Evolutionary conservation across 2,113 vertebrate genomes (phyloP).

Genomic region (Cyrtonyx montezumae): DNA sequence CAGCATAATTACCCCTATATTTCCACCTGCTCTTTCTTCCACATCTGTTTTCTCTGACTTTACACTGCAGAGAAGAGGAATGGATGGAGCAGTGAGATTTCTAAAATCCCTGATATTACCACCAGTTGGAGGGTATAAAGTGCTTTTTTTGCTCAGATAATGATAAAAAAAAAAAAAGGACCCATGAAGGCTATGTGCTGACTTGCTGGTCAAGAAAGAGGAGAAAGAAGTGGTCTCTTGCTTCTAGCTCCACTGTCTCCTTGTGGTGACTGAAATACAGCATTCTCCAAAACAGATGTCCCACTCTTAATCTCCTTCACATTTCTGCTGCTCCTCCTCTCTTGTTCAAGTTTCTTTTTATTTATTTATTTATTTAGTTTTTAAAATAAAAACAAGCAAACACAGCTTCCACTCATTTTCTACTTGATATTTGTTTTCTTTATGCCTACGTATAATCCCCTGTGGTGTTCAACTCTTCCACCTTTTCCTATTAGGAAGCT

Average conservation of each 20-base stretch:
- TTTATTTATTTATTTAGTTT: neutral
- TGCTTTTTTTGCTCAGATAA: neutral
- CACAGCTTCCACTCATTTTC: neutral
- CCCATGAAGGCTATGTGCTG: rapidly evolving
- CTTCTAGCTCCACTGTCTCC: neutral
- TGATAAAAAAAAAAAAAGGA: neutral
- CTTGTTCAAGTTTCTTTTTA: neutral
- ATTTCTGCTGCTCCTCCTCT: neutral
- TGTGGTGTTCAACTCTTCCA: neutral
- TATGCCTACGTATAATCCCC: neutral
- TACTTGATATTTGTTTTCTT: neutral
- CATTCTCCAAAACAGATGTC: neutral
- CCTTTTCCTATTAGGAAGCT: neutral
- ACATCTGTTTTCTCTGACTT: neutral
- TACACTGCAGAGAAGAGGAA: neutral
- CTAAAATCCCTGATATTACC: rapidly evolving
- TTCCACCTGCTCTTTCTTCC: neutral
- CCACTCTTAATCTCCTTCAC: neutral
- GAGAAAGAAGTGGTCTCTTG: neutral
- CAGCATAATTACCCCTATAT: neutral
- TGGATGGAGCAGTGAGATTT: neutral
- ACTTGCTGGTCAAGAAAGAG: neutral
- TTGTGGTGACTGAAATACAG: neutral
- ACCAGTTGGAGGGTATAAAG: neutral
- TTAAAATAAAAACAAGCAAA: neutral